Evolutionary conservation across 2,113 vertebrate genomes (phyloP).

Genomic region (Thryonomys swinderianus): DNA sequence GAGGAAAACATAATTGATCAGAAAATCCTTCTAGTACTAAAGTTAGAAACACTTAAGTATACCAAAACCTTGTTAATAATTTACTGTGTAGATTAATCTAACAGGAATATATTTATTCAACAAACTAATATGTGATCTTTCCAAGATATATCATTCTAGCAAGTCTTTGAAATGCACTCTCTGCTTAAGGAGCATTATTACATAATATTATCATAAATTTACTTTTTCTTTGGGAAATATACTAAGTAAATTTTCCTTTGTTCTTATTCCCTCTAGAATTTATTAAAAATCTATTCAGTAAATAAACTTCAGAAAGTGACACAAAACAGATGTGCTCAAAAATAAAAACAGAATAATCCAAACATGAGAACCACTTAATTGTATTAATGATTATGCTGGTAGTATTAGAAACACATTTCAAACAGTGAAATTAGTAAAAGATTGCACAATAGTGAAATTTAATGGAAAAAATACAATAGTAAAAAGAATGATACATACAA

Average conservation of each 20-base stretch:
- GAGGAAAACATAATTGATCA: not conserved
- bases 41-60: not conserved
- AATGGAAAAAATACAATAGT: not conserved
- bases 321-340: not conserved
- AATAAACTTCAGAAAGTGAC: constrained; percentile 14
- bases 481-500: not conserved
- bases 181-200: not conserved
- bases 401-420: not conserved
- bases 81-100: constrained; percentile 15
- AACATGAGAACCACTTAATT: not conserved
- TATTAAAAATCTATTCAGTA: constrained; percentile 27
- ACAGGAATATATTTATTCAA: not conserved
- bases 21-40: not conserved
- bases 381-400: not conserved
- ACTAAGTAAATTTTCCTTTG: not conserved
- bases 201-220: constrained; percentile 20
- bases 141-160: not conserved
- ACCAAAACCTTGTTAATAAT: not conserved
- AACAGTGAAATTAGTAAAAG: not conserved
- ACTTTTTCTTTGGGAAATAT: not conserved
- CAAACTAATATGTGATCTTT: constrained; percentile 10
- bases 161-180: not conserved
- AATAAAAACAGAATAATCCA: constrained; percentile 36
- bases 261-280: constrained; percentile 15
- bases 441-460: not conserved